These are phyloP conservation scores for Sitobion miscanthi DNA, from an alignment of 1,140 invertebrate species.

Conservation along the genomic window DNA sequence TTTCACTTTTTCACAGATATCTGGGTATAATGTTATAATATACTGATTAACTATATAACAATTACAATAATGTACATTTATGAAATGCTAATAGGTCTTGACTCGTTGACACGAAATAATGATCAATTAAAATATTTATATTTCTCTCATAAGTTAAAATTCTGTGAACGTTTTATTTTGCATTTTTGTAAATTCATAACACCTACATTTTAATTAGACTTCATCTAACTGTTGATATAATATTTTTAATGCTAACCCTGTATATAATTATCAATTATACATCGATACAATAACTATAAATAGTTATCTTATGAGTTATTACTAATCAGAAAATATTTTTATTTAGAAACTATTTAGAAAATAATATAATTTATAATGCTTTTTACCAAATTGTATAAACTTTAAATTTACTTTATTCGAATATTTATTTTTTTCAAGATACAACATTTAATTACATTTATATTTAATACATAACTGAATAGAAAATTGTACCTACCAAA, in stretches of 20 bases:
- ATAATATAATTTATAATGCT: too few relatives aligned
- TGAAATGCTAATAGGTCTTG: background rate
- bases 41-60: background rate
- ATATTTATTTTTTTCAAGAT: background rate
- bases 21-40: background rate
- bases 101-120: background rate
- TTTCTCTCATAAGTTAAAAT: too few relatives aligned
- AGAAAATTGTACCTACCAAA: background rate
- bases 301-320: background rate
- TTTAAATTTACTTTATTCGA: background rate
- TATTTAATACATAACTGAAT: background rate
- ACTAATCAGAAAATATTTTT: too few relatives aligned
- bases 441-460: background rate
- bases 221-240: too few relatives aligned
- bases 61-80: background rate
- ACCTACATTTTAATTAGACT: too few relatives aligned
- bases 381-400: too few relatives aligned
- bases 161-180: too few relatives aligned
- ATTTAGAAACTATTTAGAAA: too few relatives aligned
- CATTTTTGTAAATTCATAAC: too few relatives aligned
- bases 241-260: too few relatives aligned
- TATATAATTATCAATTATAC: too few relatives aligned
- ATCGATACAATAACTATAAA: background rate
- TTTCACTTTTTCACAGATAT: background rate
- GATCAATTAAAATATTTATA: background rate